A percentile compares a stretch with the other conserved stretches of the same genome.
Conservation (phyloP, 23 tunicate genomes). For the Phallusia fumigata region DNA sequence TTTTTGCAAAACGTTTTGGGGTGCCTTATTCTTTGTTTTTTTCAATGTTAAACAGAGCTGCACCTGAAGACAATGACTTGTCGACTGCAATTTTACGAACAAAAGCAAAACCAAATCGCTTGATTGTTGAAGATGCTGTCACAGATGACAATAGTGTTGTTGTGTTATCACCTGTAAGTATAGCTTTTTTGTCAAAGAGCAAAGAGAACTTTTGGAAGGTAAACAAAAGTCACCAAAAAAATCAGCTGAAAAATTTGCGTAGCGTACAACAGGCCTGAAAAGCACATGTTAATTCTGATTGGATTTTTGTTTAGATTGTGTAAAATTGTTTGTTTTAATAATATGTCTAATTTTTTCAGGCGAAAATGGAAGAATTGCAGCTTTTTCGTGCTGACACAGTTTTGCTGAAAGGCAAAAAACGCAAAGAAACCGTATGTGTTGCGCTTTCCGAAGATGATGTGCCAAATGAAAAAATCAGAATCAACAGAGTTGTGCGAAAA, state of each 20-base stretch:
- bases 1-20: background rate
- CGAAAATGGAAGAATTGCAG: constrained; percentile 93
- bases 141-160: constrained; percentile 96
- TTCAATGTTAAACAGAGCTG: background rate
- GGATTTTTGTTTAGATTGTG: too few species aligned
- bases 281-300: too few species aligned
- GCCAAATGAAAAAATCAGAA: constrained; percentile 89
- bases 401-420: constrained; percentile 90
- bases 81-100: constrained; percentile 87
- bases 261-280: background rate
- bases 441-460: constrained; percentile 91
- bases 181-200: too few species aligned
- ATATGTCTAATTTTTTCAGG: constrained; percentile 60
- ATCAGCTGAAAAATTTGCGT: background rate
- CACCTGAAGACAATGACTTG: constrained; percentile 54
- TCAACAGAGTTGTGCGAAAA: constrained; percentile 89
- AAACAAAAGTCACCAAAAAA: background rate
- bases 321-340: too few species aligned
- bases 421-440: constrained; percentile 97
- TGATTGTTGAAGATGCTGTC: constrained; percentile 93
- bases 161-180: constrained; percentile 62
- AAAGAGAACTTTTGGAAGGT: too few species aligned
- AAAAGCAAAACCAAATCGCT: constrained; percentile 89
- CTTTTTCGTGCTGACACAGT: constrained; percentile 99
- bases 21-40: background rate